A percentile compares a stretch with the other conserved stretches of the same genome.
Evolutionary conservation across 1,140 invertebrate genomes (phyloP).

Genomic region (Drosophila fuyamai): DNA sequence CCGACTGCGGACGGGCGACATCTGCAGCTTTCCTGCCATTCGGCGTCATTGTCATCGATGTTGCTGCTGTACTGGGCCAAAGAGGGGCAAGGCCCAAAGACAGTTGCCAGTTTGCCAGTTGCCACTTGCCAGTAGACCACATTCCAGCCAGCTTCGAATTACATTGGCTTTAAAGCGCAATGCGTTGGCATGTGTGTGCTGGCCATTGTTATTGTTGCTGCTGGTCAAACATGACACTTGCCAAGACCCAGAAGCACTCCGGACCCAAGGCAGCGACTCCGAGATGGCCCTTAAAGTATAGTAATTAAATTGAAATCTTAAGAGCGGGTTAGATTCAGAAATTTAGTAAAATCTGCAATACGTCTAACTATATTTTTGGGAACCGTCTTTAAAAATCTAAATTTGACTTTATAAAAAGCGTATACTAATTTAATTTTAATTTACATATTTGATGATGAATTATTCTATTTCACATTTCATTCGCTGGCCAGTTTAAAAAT

Average conservation of each 20-base stretch:
- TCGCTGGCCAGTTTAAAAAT: too few relatives aligned
- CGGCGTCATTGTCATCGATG: constrained; percentile 69
- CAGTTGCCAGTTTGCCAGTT: constrained; percentile 1
- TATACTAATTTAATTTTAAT: too few relatives aligned
- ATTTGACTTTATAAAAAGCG: too few relatives aligned
- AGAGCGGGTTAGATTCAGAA: neutral
- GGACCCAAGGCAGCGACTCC: constrained; percentile 6
- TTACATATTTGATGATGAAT: too few relatives aligned
- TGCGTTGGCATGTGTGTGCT: constrained; percentile 18
- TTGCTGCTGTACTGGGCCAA: constrained; percentile 13
- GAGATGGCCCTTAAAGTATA: constrained; percentile 7
- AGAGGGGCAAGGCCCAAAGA: neutral
- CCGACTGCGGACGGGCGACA: constrained; percentile 47
- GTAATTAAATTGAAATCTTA: neutral
- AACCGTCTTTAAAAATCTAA: neutral
- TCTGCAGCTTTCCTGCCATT: constrained; percentile 45
- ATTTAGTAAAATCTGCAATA: too few relatives aligned
- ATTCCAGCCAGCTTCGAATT: constrained; percentile 63
- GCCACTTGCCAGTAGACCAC: constrained; percentile 17
- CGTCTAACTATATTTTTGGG: neutral
- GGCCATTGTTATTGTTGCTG: constrained; percentile 37
- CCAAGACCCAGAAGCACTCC: constrained; percentile 7
- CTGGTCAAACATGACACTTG: constrained; percentile 72
- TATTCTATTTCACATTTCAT: too few relatives aligned
- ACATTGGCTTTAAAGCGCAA: constrained; percentile 70